Base-by-base conservation (phyloP, 2,113 vertebrate genomes). In the Typhlomys cinereus region DNA sequence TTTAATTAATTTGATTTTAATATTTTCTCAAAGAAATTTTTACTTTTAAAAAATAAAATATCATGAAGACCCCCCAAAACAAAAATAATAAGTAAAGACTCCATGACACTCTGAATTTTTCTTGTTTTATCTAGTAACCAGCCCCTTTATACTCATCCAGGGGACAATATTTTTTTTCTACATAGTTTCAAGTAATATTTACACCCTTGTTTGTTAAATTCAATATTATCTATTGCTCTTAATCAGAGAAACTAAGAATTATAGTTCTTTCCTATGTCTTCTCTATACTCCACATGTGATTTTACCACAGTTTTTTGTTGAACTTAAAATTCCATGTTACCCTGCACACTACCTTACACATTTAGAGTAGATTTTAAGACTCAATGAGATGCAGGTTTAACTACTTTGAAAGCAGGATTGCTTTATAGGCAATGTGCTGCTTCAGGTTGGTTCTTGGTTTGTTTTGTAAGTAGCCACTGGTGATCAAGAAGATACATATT, bases 1-100 rank as follows among this genome's bases (percentile, higher is more conserved):
- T 69, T 82, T 34, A 23, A 23, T 86, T 59, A 18, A 2, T 52
- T 89, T 46, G 80, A 74, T 88, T 92, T 61, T 80, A 88, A 85
- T 66, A 48, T 73, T 86, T 89, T 83, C 44, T 88, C 17, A 64
- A 67, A 94, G 34, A n/a, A 50, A 39, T 73, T 62, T 52, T 1
- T 64, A 7, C 7, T 78, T n/a, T n/a, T 69, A 36, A 54, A 64
- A 80, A 64, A 27, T 14, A n/a, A 70, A 80, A 29, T 36, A n/a
- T 39, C 39, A 21, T 54, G 52, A 18, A 83, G 8, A 21, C 27
- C 18, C 39, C n/a, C 25, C 44, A 52, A 36, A 64, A 69, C 17
- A 15, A 5, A 44, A 39, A 41, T 12, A 34, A 34, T 70, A 4
- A 44, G 46, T 61, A 90, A n/a, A n/a, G n/a, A 29, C 23, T 48